Conservation (phyloP, 2,797 vertebrate genomes). For the Eulemur rubriventer region DNA sequence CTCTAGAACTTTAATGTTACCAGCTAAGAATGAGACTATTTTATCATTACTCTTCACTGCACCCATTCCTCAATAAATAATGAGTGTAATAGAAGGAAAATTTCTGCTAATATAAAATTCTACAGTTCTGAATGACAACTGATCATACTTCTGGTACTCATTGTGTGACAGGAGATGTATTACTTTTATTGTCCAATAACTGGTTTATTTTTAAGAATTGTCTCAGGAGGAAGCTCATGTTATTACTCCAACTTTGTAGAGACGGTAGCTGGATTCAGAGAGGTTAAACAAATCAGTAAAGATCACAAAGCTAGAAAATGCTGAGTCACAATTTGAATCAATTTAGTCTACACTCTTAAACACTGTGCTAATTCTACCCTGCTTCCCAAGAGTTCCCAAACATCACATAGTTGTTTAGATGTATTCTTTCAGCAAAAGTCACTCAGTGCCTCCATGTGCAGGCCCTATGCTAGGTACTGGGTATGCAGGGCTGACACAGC, state of each 20-base stretch:
- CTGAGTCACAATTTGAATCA: not conserved
- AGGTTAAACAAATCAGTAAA: constrained; percentile 25
- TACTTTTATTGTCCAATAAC: not conserved
- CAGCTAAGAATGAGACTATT: not conserved
- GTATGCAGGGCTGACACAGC: not conserved
- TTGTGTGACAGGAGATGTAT: not conserved
- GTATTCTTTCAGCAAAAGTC: not conserved
- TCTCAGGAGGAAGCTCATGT: not conserved
- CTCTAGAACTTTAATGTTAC: not conserved
- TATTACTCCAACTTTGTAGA: not conserved
- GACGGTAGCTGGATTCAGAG: not conserved
- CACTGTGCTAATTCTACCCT: not conserved
- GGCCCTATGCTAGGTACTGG: not conserved
- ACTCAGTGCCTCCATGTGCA: not conserved
- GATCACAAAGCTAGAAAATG: not conserved
- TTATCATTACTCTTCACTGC: not conserved
- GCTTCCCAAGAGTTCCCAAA: not conserved
- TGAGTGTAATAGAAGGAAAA: not conserved
- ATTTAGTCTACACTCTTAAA: not conserved
- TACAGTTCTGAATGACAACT: not conserved
- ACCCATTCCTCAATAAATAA: not conserved
- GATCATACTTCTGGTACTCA: not conserved
- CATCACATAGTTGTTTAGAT: not conserved
- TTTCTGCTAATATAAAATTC: not conserved
- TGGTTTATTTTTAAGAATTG: constrained; percentile 16